Evolutionary conservation across 1,140 invertebrate genomes (phyloP).

Genomic region (Trichonephila inaurata): DNA sequence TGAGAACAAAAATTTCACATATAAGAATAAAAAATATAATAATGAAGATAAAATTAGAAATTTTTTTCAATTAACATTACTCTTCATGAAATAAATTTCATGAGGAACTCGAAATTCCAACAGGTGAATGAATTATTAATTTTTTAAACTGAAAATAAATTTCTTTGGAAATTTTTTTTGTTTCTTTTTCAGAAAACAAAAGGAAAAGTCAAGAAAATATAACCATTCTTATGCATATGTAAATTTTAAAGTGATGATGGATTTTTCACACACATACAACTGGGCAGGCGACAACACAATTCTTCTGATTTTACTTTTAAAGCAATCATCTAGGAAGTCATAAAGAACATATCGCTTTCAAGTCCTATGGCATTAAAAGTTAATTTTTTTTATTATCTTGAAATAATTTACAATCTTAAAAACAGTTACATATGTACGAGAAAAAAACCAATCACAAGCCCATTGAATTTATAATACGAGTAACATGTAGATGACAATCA

Average conservation of each 20-base stretch:
- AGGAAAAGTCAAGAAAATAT: too few species aligned
- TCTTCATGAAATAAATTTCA: too few species aligned
- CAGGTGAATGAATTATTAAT: too few species aligned
- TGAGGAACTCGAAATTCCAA: too few species aligned
- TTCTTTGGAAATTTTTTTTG: too few species aligned
- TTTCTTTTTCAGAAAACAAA: too few species aligned
- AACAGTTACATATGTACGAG: slow-evolving; percentile 31
- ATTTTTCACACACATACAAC: slow-evolving; percentile 60
- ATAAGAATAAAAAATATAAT: too few species aligned
- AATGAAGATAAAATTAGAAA: too few species aligned
- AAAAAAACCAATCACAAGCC: slow-evolving; percentile 1
- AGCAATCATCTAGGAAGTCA: slow-evolving; percentile 68
- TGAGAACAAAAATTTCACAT: too few species aligned
- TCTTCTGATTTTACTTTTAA: slow-evolving; percentile 73
- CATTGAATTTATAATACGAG: not conserved
- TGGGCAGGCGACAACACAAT: slow-evolving; percentile 61
- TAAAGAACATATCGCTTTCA: slow-evolving; percentile 65
- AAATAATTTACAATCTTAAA: slow-evolving; percentile 74
- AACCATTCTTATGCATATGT: slow-evolving; percentile 43
- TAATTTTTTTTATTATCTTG: not conserved
- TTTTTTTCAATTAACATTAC: too few species aligned
- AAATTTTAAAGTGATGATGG: slow-evolving; percentile 72
- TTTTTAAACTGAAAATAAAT: too few species aligned
- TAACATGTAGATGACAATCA: not conserved
- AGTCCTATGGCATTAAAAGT: slow-evolving; percentile 64